Evolutionary conservation across 2,888 invertebrate species (phyloP), one percentile per base, ranked within the genome.

Genomic region (Apodemia hepburni): DNA sequence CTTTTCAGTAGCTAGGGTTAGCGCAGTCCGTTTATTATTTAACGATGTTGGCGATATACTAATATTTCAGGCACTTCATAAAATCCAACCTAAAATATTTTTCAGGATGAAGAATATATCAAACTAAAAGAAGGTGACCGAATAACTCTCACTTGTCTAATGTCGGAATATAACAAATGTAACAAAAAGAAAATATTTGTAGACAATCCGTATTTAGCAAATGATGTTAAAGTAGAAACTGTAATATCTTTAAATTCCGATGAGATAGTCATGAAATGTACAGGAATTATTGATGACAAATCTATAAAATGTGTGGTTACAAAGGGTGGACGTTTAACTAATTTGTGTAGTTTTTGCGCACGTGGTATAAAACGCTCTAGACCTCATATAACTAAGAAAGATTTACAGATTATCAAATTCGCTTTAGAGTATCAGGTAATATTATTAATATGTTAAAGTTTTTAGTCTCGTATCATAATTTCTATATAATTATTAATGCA

Each of bases 371-470:
- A 70, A 62, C 73, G 76, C 64, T 64, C 65, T 3, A 75, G 72
- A 61, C 81, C 81, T 1, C 61, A 73, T 0, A 65, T 83, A 1
- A 71, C 75, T 0, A 75, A 75, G 57, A 73, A 69, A 33, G 85
- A 85, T 70, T 69, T 77, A 59, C 73, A 76, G 17, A 70, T 79
- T 17, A 70, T 85, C 4, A 69, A 73, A 42, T 83, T 82, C 66
- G 80, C 79, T 11, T 73, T 76, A 68, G 75, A 78, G 22, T 73
- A 73, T 65, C 70, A 81, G 75, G 84, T 82, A 38, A 38, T 12
- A n/a, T n/a, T n/a, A n/a, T n/a, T n/a, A n/a, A n/a, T n/a, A n/a
- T n/a, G n/a, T n/a, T n/a, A n/a, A n/a, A n/a, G n/a, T n/a, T n/a
- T n/a, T n/a, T n/a, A n/a, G n/a, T n/a, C n/a, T n/a, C n/a, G n/a